Conservation (phyloP, 2,797 vertebrate species). For the Pyrocephalus nanus region DNA sequence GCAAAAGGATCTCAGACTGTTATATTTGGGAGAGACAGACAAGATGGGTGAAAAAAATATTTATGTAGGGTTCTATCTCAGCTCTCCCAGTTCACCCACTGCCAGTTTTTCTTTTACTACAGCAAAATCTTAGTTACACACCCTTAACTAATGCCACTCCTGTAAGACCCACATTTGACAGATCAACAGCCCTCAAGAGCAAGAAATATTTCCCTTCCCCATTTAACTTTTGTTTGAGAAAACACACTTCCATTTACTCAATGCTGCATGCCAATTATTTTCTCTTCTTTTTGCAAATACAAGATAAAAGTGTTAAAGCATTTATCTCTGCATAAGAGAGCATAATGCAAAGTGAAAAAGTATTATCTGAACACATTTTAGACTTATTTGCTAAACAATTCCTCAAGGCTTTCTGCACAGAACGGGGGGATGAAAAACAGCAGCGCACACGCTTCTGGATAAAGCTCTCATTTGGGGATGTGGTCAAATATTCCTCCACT, state of each 20-base stretch:
- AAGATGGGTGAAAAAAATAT: neutral
- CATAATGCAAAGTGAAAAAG: neutral
- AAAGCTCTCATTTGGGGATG: neutral
- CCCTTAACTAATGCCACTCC: conserved; percentile 10
- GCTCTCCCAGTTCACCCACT: neutral
- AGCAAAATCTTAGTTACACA: neutral
- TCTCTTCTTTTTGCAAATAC: neutral
- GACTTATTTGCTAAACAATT: neutral
- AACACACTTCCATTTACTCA: conserved; percentile 1
- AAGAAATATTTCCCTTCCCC: conserved; percentile 33
- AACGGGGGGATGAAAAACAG: neutral
- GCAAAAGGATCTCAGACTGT: neutral
- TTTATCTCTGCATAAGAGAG: neutral
- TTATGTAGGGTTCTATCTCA: neutral
- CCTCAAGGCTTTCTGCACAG: neutral
- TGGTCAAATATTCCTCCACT: neutral
- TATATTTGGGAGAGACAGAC: neutral
- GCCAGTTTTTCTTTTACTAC: neutral
- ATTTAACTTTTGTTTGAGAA: conserved; percentile 36
- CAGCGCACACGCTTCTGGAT: neutral
- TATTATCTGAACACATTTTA: neutral
- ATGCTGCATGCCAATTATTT: neutral
- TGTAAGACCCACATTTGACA: neutral
- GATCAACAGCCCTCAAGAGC: conserved; percentile 15
- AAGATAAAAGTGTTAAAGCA: neutral